Evolutionary conservation across 2,113 vertebrate genomes (phyloP), one percentile per base, ranked within the genome.

Genomic region (Rhinoderma darwinii): DNA sequence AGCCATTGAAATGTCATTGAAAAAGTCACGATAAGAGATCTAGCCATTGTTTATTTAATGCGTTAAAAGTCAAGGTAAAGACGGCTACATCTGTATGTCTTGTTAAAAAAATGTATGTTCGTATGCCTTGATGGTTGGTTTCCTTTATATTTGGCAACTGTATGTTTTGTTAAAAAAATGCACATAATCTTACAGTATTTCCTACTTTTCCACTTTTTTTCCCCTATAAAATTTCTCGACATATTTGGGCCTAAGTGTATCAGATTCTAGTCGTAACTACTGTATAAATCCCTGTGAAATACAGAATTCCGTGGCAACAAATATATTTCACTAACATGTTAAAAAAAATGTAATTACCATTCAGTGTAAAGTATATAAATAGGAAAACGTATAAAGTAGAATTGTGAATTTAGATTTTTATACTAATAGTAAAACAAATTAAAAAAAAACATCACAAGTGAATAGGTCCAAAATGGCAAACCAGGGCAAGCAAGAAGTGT

Each of bases 361-460:
- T 12, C 4, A 22, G 37, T 72, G 32, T 72, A 72, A 41, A 77
- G 74, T 30, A 77, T 2, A 32, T 77, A 77, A 77, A n/a, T 51
- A 35, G 15, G 12, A 78, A 51, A 51, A 15, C 12, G n/a, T 54
- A 51, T 51, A 78, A 78, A 51, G 27, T 51, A 30, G 27, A 77
- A 51, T 30, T 50, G 27, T 50, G 43, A 77, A 75, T 75, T 75
- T 75, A 17, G 22, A 44, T 44, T 75, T 75, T 75, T 44, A 74
- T 44, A 44, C 73, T 27, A 75, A 75, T 75, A 75, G 41, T 75
- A 75, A 75, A 75, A 43, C 61, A 2, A 4, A 27, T 1, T 12
- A 43, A 41, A 43, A 75, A 75, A 75, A 35, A 37, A 37, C 8
- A 75, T 47, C 12, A 39, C 25, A 75, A 75, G 41, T 22, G 7